These are phyloP conservation scores for Genyomyrus donnyi DNA, from an alignment of 2,113 vertebrate species.

Conservation along the genomic window DNA sequence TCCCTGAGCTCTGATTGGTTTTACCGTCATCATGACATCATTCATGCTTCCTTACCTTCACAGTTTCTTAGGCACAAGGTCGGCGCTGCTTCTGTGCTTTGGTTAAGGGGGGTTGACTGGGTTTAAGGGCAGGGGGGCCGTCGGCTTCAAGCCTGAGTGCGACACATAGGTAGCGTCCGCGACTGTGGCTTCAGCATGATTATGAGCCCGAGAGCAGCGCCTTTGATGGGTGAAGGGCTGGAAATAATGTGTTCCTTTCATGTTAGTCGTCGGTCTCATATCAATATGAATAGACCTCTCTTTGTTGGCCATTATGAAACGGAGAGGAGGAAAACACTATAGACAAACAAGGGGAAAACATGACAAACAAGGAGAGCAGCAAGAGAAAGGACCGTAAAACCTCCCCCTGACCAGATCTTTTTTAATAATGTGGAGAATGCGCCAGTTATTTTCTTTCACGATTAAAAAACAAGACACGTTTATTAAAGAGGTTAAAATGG, in stretches of 20 bases:
- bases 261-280: slow-evolving; percentile 44
- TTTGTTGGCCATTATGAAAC: slow-evolving; percentile 14
- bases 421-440: neutral
- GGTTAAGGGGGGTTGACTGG: neutral
- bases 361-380: neutral
- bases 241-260: slow-evolving; percentile 36
- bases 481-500: neutral
- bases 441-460: neutral
- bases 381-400: neutral
- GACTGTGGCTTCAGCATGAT: slow-evolving; percentile 24
- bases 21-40: neutral
- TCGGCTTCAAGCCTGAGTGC: neutral
- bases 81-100: neutral
- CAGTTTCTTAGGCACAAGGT: neutral
- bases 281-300: slow-evolving; percentile 56
- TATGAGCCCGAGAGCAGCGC: slow-evolving; percentile 8
- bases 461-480: neutral
- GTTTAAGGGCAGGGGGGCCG: neutral
- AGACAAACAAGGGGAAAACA: slow-evolving; percentile 29
- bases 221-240: slow-evolving; percentile 33
- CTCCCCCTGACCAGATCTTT: neutral
- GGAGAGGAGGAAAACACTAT: slow-evolving; percentile 42
- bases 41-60: neutral
- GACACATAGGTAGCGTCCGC: slow-evolving; percentile 31
- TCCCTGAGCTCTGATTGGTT: neutral